Evolutionary conservation across 2,113 vertebrate genomes (phyloP).

Genomic region (Hepsetus odoe): DNA sequence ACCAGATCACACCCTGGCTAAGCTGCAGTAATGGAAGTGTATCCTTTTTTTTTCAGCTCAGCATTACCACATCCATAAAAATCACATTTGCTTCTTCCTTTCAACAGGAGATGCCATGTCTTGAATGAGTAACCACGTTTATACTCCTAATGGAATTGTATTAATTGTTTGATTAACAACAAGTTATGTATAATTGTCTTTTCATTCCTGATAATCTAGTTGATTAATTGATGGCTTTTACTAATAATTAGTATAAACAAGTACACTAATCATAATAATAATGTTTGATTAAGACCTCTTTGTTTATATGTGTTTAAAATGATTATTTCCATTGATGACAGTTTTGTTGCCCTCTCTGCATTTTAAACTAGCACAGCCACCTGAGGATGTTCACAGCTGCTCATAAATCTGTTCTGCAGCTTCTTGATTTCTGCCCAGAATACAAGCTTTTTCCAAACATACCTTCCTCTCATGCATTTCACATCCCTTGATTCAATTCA

Average conservation of each 20-base stretch:
- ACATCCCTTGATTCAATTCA: no score
- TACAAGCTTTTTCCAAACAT: no score
- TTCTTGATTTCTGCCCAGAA: background rate
- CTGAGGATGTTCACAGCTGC: background rate
- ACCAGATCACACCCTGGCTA: background rate
- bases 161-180: no score
- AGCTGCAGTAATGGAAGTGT: slow-evolving; percentile 1
- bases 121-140: background rate
- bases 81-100: background rate
- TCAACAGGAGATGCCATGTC: background rate
- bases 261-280: no score
- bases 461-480: background rate
- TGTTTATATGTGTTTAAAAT: no score
- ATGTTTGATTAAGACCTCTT: no score
- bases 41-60: background rate
- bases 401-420: background rate
- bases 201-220: background rate
- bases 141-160: background rate
- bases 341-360: background rate
- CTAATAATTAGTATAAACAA: no score
- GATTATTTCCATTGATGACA: no score
- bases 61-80: slow-evolving; percentile 2
- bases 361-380: background rate
- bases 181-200: background rate
- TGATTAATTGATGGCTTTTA: background rate